Conservation (phyloP, 2,888 invertebrate genomes). For the Arrhopalites spinosus region DNA sequence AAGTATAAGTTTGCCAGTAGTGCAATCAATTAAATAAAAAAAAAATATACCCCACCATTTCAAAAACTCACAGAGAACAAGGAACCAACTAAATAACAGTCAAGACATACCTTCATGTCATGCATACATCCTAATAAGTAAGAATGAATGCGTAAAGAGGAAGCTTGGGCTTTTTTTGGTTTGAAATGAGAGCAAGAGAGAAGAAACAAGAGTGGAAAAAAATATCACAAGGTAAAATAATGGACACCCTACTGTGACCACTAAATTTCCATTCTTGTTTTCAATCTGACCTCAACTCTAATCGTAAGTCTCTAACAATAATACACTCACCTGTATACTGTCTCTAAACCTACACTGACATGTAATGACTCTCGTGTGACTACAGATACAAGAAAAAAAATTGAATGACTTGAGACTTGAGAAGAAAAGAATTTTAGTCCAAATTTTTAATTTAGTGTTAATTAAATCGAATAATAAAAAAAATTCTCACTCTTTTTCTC, state of each 20-base stretch:
- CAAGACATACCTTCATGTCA: not conserved
- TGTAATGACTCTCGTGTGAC: too few relatives aligned
- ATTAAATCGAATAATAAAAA: too few relatives aligned
- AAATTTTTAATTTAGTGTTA: too few relatives aligned
- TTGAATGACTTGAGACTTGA: too few relatives aligned
- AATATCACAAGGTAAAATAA: constrained; percentile 24
- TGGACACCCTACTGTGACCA: constrained; percentile 8
- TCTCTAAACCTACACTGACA: too few relatives aligned
- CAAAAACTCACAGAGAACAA: not conserved
- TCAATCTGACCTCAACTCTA: constrained; percentile 18
- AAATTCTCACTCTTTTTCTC: too few relatives aligned
- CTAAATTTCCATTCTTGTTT: constrained; percentile 25
- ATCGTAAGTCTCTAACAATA: too few relatives aligned
- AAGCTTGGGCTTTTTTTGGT: not conserved
- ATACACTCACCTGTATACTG: too few relatives aligned
- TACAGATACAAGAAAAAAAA: too few relatives aligned
- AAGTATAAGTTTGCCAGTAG: not conserved
- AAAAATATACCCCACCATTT: not conserved
- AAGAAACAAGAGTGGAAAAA: not conserved
- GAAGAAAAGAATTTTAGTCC: too few relatives aligned
- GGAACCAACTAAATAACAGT: not conserved
- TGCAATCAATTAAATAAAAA: too few relatives aligned
- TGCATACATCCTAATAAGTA: not conserved
- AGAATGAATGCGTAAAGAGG: constrained; percentile 1
- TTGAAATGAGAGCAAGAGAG: not conserved